phyloP scores from a whole-genome alignment of 2,797 vertebrate species.

The Gobio occitaniae region DNA sequence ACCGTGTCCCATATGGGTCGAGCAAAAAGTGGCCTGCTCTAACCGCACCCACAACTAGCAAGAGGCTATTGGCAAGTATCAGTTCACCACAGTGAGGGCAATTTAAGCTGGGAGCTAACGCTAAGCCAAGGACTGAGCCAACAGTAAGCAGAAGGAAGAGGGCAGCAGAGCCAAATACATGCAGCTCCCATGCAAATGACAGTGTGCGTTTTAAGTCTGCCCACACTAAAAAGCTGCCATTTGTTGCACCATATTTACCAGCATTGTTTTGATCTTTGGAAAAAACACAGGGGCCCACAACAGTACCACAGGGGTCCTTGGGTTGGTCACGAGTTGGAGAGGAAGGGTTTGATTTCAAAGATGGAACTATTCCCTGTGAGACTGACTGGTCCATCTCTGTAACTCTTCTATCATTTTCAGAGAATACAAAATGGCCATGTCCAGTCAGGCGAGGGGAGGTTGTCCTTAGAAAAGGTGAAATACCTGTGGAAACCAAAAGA shows the following conservation, averaged over 20 bases:
- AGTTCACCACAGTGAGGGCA: constrained; percentile 81
- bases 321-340: constrained; percentile 55
- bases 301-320: constrained; percentile 43
- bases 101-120: constrained; percentile 74
- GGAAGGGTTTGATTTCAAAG: constrained; percentile 59
- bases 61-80: constrained; percentile 79
- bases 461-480: constrained; percentile 55
- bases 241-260: constrained; percentile 63
- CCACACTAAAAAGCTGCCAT: constrained; percentile 84
- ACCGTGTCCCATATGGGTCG: constrained; percentile 87
- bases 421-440: constrained; percentile 53
- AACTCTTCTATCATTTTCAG: constrained; percentile 24
- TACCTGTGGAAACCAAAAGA: constrained; percentile 63
- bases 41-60: constrained; percentile 81
- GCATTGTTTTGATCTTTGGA: constrained; percentile 45
- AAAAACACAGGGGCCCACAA: constrained; percentile 46
- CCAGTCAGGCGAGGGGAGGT: constrained; percentile 57
- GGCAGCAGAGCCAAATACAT: constrained; percentile 86
- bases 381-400: constrained; percentile 69
- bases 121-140: constrained; percentile 83
- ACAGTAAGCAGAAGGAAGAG: constrained; percentile 86
- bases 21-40: constrained; percentile 85
- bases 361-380: constrained; percentile 63
- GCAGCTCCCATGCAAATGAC: constrained; percentile 90
- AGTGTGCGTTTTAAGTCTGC: constrained; percentile 83